phyloP scores from a whole-genome alignment of 64 coral and sea anemone genomes.

The Trachythela sp. region DNA sequence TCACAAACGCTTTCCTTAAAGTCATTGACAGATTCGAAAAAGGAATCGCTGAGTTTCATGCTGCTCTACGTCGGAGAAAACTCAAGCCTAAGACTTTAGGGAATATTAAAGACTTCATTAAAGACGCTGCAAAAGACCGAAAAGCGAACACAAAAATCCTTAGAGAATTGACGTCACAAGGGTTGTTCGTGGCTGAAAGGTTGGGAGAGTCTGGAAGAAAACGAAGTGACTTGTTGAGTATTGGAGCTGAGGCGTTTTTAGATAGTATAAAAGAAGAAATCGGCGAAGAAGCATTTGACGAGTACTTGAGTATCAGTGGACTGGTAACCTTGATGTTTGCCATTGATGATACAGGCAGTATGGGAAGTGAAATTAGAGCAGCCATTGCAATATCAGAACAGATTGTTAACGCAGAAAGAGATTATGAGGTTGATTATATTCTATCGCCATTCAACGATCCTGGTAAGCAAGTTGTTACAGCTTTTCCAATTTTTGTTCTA shows the following conservation, averaged over 20 bases:
- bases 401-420: not conserved
- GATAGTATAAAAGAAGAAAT: not conserved
- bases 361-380: not conserved
- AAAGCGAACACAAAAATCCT: not conserved
- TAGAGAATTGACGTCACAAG: not conserved
- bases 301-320: not conserved
- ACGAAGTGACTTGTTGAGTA: no score
- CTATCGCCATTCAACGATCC: slow-evolving; percentile 8
- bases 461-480: not conserved
- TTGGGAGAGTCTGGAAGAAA: no score
- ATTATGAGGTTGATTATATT: not conserved
- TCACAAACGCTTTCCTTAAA: not conserved
- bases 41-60: not conserved
- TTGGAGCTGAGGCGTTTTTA: not conserved
- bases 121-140: not conserved
- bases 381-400: not conserved
- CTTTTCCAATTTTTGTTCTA: not conserved
- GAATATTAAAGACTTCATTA: not conserved
- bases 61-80: not conserved
- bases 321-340: not conserved
- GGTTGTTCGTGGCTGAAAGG: not conserved
- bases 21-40: not conserved
- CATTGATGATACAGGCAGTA: not conserved
- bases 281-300: not conserved
- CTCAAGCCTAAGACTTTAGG: not conserved